Evolutionary conservation across 2,888 invertebrate species (phyloP), one percentile per base, ranked within the genome.

Genomic region (Euzetes globulus): DNA sequence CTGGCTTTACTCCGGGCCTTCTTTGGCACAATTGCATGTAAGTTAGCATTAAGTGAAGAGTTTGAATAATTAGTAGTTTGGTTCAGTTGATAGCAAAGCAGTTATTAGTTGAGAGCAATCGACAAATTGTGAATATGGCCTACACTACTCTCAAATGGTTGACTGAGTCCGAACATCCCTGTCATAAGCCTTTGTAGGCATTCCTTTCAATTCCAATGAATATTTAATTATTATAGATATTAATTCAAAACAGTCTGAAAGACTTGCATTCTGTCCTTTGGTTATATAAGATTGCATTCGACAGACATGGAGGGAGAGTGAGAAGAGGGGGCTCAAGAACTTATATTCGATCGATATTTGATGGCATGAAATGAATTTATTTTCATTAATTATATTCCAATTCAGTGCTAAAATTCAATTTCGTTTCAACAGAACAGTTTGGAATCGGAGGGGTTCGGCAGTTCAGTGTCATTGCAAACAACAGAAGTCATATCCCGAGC

Each of bases 391-490:
- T 37, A 17, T 6, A 4, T 3, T 9, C 29, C 5, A 63, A 63
- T 37, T 63, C 5, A 33, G 7, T 37, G 37, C 3, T 33, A 19
- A n/a, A 63, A 27, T 60, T 63, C 9, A 37, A 60, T 29, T 5
- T 27, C 15, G 9, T 60, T 13, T 33, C 4, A 50, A 2, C 71
- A 78, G 78, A 50, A 27, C 52, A 76, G 3, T 76, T 74, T 22
- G 78, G 76, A 29, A 77, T 72, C 25, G 78, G 78, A 25, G 77
- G 75, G 2, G 72, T 71, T 27, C 68, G 75, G n/a, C 45, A 29
- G 11, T 76, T 78, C 58, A 75, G 76, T 27, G 76, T 77, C 25
- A 72, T 76, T n/a, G 75, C 78, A 22, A 76, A 74, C 63, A 77
- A 78, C 60, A 73, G 33, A 22, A 77, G 77, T 29, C 77, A 76